Percentiles rank a stretch among this genome's conserved stretches.
phyloP scores from a whole-genome alignment of 1,140 invertebrate species.

The Eurosta solidaginis region DNA sequence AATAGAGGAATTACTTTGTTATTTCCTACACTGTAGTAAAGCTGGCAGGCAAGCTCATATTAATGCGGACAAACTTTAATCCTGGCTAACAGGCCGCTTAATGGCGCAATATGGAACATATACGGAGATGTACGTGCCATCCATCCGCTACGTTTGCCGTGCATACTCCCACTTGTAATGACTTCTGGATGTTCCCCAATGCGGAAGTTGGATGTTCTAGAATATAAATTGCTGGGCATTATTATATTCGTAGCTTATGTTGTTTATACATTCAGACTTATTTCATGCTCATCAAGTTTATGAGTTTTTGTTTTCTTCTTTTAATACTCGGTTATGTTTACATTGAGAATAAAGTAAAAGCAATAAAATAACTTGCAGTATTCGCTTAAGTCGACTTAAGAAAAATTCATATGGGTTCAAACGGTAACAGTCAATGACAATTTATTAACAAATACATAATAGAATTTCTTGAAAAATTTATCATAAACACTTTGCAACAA shows the following conservation, averaged over 20 bases:
- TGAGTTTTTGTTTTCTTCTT: neutral
- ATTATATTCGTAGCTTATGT: neutral
- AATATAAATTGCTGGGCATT: neutral
- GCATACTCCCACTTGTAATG: neutral
- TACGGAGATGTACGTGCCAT: neutral
- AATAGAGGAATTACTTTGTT: neutral
- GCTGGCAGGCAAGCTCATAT: slow-evolving; percentile 3
- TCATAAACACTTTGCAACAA: no score
- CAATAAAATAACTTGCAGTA: no score
- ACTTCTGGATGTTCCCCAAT: neutral
- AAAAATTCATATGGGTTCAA: no score
- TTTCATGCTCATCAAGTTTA: neutral
- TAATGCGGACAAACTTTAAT: slow-evolving; percentile 18
- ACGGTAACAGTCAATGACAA: no score
- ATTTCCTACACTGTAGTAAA: neutral
- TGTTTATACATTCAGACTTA: neutral
- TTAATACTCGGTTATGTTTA: neutral
- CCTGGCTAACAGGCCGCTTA: slow-evolving; percentile 8
- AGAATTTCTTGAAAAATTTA: no score
- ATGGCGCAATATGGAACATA: slow-evolving; percentile 7
- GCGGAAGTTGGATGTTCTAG: neutral
- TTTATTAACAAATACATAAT: no score
- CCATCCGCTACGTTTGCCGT: neutral
- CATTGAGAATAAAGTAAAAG: neutral
- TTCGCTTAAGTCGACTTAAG: no score